A percentile compares a stretch with the other conserved stretches of the same genome.
Evolutionary conservation across 2,113 vertebrate species (phyloP).

Genomic region (Oreochromis niloticus): DNA sequence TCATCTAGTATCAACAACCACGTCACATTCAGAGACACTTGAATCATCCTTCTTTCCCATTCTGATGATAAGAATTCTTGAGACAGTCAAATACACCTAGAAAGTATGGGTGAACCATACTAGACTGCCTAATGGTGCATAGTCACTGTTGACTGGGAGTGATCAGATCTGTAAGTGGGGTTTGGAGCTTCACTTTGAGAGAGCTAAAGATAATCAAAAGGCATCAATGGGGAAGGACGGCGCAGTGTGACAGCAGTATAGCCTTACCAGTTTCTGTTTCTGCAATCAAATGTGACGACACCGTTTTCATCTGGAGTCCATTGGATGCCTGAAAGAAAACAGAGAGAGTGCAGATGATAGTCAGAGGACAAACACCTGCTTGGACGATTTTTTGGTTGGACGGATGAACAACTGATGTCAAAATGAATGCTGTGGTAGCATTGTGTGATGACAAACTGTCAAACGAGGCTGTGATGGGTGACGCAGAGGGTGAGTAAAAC

Average conservation of each 20-base stretch:
- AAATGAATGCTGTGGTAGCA: not conserved
- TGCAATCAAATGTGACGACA: conserved; percentile 91
- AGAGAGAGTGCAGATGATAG: not conserved
- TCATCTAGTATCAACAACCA: not conserved
- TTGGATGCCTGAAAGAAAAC: conserved; percentile 79
- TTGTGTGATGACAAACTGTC: not conserved
- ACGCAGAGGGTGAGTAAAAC: conserved; percentile 7
- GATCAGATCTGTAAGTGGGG: not conserved
- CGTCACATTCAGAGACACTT: not conserved
- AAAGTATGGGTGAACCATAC: not conserved
- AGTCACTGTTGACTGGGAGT: not conserved
- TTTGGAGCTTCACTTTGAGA: not conserved
- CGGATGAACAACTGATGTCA: not conserved
- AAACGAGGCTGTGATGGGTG: conserved; percentile 19
- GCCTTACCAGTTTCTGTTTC: conserved; percentile 90
- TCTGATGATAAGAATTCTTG: not conserved
- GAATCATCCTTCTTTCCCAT: not conserved
- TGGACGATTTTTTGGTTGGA: not conserved
- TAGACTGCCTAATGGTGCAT: not conserved
- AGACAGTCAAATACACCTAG: not conserved
- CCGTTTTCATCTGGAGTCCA: conserved; percentile 92
- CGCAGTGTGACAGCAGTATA: not conserved
- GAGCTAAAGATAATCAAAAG: not conserved
- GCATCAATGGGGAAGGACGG: not conserved
- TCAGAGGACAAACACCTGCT: not conserved